Evolutionary conservation across 2,888 invertebrate species (phyloP), one percentile per base, ranked within the genome.

Genomic region (Fragum whitleyi): DNA sequence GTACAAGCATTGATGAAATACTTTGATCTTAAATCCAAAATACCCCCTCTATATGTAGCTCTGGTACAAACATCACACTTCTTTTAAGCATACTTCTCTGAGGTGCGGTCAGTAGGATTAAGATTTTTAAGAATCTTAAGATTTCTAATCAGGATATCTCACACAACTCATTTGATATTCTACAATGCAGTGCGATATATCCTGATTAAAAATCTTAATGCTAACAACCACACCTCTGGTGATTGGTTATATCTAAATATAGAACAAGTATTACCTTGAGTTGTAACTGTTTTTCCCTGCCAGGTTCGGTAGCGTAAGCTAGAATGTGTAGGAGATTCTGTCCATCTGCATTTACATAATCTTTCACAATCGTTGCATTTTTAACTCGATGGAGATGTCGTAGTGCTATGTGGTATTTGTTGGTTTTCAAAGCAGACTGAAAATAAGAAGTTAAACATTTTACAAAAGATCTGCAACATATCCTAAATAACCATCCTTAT

Each of bases 241-340:
- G n/a, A n/a, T n/a, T n/a, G n/a, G n/a, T n/a, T n/a, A n/a, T n/a
- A n/a, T n/a, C n/a, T n/a, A n/a, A n/a, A n/a, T n/a, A n/a, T n/a
- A n/a, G n/a, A n/a, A n/a, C n/a, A n/a, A n/a, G n/a, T 19, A 26
- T 73, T 77, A 92, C 91, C 90, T 91, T 91, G 6, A 90, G 68
- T 70, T 91, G 91, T 14, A 90, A 86, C 29, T 88, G 87, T 21
- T 80, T 74, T 57, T 89, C 78, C 11, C 70, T 59, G 0, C 85
- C 85, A 14, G 88, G 83, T 21, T 67, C 86, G 28, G 92, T 89
- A 79, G 91, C 89, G 29, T 91, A 87, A 0, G 94, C 93, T 57
- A 95, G 87, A 6, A 93, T 88, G 85, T 94, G 94, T 21, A 94
- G 89, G 73, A 95, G 88, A 68, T 93, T 94, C 78, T 93, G 93